phyloP scores from a whole-genome alignment of 2,888 invertebrate genomes.

The Drosophila kanekoi region DNA sequence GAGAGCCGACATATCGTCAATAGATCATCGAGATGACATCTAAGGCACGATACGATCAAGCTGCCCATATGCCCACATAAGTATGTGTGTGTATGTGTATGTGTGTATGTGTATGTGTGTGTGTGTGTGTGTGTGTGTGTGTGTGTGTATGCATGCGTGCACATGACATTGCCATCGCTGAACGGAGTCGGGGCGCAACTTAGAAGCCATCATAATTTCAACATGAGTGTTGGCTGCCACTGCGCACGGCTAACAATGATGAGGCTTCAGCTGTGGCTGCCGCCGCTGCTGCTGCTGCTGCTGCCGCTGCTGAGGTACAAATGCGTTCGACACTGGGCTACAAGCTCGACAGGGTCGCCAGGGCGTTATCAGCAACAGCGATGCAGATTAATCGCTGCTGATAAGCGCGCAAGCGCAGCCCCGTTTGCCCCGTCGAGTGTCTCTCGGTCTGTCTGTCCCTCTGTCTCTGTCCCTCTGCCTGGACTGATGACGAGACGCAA shows the following conservation, averaged over 20 bases:
- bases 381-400: slow-evolving; percentile 82
- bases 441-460: slow-evolving; percentile 16
- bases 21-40: slow-evolving; percentile 63
- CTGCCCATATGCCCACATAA: slow-evolving; percentile 68
- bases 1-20: slow-evolving; percentile 43
- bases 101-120: background rate
- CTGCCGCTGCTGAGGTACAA: slow-evolving; percentile 42
- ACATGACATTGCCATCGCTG: slow-evolving; percentile 22
- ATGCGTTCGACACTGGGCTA: slow-evolving; percentile 58
- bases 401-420: slow-evolving; percentile 60
- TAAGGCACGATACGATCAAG: slow-evolving; percentile 42
- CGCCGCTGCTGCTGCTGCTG: slow-evolving; percentile 19
- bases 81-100: slow-evolving; percentile 6
- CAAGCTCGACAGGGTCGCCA: slow-evolving; percentile 70
- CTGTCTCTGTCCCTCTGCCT: slow-evolving; percentile 35
- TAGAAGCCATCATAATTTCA: slow-evolving; percentile 82
- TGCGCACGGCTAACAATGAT: slow-evolving; percentile 71
- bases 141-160: background rate
- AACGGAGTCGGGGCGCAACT: slow-evolving; percentile 56
- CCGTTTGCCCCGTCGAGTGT: slow-evolving; percentile 45
- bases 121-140: background rate
- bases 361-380: slow-evolving; percentile 76
- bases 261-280: slow-evolving; percentile 32
- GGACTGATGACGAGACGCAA: slow-evolving; percentile 51
- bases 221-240: slow-evolving; percentile 80